Evolutionary conservation across 2,888 invertebrate genomes (phyloP).

Genomic region (Spisula solida): DNA sequence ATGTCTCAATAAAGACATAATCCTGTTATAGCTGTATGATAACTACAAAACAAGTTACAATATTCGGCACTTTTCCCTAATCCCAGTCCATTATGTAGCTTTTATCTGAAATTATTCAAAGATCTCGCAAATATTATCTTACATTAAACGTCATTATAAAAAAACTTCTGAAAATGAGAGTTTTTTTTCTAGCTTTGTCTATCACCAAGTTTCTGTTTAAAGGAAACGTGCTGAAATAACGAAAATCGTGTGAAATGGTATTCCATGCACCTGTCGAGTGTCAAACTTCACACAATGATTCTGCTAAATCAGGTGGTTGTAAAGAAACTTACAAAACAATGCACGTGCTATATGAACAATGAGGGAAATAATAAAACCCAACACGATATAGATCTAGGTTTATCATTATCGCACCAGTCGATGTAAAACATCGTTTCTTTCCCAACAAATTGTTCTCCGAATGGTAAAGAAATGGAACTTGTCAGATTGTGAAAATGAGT

Average conservation of each 20-base stretch:
- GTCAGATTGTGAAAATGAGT: too few species aligned
- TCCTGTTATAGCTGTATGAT: background rate
- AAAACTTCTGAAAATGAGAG: background rate
- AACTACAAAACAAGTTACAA: background rate
- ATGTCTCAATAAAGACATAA: slow-evolving; percentile 31
- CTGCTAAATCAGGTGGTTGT: background rate
- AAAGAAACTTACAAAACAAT: background rate
- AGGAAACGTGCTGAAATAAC: background rate
- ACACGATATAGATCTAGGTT: too few species aligned
- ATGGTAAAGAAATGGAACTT: too few species aligned
- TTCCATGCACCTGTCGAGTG: background rate
- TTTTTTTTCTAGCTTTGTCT: background rate
- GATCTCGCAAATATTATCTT: background rate
- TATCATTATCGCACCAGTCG: too few species aligned
- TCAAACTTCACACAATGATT: background rate
- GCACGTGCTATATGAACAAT: background rate
- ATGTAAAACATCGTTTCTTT: too few species aligned
- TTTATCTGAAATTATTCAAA: background rate
- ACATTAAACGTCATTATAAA: background rate
- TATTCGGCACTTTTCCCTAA: background rate
- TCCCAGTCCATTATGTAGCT: background rate
- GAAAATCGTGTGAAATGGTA: background rate
- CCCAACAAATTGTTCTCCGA: too few species aligned
- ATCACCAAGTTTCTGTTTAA: background rate
- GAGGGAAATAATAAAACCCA: too few species aligned